Evolutionary conservation across 2,888 invertebrate genomes (phyloP), one percentile per base, ranked within the genome.

Genomic region (Brachypalpus laphriformis): DNA sequence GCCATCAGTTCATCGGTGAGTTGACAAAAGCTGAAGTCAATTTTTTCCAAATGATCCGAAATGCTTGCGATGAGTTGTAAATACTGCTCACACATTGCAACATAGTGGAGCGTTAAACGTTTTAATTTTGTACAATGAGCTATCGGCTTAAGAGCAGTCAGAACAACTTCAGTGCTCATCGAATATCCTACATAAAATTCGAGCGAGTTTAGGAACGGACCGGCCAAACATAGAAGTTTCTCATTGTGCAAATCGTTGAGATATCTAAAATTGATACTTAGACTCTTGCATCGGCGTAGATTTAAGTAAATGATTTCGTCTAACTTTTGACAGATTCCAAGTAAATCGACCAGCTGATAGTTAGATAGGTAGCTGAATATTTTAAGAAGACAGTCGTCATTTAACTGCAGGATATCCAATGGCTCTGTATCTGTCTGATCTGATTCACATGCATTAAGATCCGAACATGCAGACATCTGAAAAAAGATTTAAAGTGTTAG

Each of bases 1-100:
- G 2, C 8, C 74, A 81, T 65, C 8, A 85, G 7, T 40, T 70
- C 81, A n/a, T 85, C 85, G 8, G 47, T 56, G 9, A 81, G 54
- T 47, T 42, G 59, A 14, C 85, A 85, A 42, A 81, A 85, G 25
- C 85, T 85, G 11, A 85, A 85, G 11, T 85, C 85, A 65, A 85
- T 66, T 2, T 25, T 57, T 65, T 85, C 75, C 47, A 85, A 40
- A n/a, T 66, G 57, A 40, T 61, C 40, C 0, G 85, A 65, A 54
- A 85, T 54, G n/a, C 14, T 37, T 3, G 11, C 18, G n/a, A 85
- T 76, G 0, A 66, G 8, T 11, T 65, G 40, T 14, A 83, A 34
- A 51, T 75, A 83, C 18, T 65, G 40, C 1, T 80, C 51, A 18
- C 83, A 56, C 78, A 83, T 78, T 14, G 31, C 16, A 14, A 80